These are phyloP conservation scores for Porites evermanni DNA, from an alignment of 92 coral and sea anemone genomes.

Conservation along the genomic window DNA sequence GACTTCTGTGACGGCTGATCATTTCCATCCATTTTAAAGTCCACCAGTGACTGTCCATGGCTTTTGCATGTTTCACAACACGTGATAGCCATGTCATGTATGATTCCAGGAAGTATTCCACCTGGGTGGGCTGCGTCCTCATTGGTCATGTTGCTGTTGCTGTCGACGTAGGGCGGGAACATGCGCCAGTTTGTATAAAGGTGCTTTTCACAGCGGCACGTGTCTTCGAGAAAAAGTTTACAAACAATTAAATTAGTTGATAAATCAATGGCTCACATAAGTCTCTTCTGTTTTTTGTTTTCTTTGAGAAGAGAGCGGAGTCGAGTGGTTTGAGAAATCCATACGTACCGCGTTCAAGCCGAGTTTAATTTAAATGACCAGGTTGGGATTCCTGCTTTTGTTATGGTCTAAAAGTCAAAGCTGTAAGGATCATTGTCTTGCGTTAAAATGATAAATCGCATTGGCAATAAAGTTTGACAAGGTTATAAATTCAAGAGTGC, in stretches of 20 bases:
- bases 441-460: no score
- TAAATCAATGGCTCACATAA: background rate
- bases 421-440: no score
- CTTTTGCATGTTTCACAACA: constrained; percentile 75
- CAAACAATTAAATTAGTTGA: background rate
- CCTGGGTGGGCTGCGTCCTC: constrained; percentile 11
- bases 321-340: no score
- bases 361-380: no score
- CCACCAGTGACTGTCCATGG: constrained; percentile 54
- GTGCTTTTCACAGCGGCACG: constrained; percentile 77
- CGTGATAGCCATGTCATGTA: constrained; percentile 60
- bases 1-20: constrained; percentile 38
- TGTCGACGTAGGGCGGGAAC: constrained; percentile 68
- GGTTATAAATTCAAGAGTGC: no score
- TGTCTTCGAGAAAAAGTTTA: constrained; percentile 26
- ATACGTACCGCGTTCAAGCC: no score
- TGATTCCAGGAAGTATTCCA: constrained; percentile 71
- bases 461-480: no score
- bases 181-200: constrained; percentile 73
- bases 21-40: constrained; percentile 41
- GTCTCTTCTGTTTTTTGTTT: no score
- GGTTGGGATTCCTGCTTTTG: no score
- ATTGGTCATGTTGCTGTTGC: constrained; percentile 3
- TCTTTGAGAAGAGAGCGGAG: no score
- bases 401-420: no score